These are phyloP conservation scores for Hyphantria cunea DNA, from an alignment of 1,140 invertebrate genomes.

Conservation along the genomic window DNA sequence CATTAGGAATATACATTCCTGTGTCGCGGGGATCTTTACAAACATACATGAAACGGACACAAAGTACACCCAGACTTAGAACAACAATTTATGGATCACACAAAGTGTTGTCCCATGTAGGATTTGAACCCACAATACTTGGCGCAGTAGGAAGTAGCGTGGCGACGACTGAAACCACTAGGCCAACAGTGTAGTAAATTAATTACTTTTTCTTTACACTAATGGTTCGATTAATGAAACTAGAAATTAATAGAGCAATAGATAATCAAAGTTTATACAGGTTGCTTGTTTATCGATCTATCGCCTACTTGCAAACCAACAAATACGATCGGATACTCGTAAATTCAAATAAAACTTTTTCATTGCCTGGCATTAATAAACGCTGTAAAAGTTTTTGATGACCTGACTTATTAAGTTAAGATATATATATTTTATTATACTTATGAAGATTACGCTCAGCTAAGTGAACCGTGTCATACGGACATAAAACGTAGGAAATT, in stretches of 20 bases:
- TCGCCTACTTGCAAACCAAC: conserved; percentile 12
- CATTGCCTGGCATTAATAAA: conserved; percentile 25
- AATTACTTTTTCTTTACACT: too few species aligned
- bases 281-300: conserved; percentile 14
- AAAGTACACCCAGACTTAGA: too few species aligned
- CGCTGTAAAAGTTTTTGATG: conserved; percentile 28
- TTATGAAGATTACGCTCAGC: conserved; percentile 23
- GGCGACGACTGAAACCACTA: too few species aligned
- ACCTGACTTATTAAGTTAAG: conserved; percentile 29
- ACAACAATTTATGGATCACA: too few species aligned
- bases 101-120: too few species aligned
- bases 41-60: too few species aligned
- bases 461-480: conserved; percentile 24
- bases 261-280: conserved; percentile 22
- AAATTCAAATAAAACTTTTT: conserved; percentile 28
- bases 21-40: too few species aligned
- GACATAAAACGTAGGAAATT: conserved; percentile 25
- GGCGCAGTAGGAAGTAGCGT: too few species aligned
- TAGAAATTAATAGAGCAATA: conserved; percentile 3
- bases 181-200: too few species aligned
- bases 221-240: too few species aligned
- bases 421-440: conserved; percentile 27
- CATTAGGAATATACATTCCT: too few species aligned
- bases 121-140: too few species aligned
- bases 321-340: conserved; percentile 21